Evolutionary conservation across 2,888 invertebrate species (phyloP).

Genomic region (Polylopha cassiicola): DNA sequence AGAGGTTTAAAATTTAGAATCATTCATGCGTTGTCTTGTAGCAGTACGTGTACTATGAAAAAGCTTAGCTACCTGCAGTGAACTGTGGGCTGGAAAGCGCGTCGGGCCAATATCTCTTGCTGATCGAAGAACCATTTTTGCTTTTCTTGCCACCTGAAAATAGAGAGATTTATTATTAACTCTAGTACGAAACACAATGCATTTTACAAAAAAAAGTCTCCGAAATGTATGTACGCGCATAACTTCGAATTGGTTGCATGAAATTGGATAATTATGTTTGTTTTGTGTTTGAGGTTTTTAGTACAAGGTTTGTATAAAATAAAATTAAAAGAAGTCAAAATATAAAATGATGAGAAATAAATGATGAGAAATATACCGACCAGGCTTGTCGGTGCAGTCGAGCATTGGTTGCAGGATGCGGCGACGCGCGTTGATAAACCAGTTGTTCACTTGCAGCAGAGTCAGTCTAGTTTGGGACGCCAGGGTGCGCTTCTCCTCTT

Average conservation of each 20-base stretch:
- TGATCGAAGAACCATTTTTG: slow-evolving; percentile 79
- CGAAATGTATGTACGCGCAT: no score
- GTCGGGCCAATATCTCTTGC: slow-evolving; percentile 85
- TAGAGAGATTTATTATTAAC: slow-evolving; percentile 1
- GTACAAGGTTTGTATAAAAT: neutral
- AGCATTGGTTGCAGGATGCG: slow-evolving; percentile 95
- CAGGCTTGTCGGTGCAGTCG: slow-evolving; percentile 78
- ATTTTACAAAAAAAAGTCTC: no score
- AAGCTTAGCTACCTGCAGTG: slow-evolving; percentile 67
- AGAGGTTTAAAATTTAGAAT: no score
- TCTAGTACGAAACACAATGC: no score
- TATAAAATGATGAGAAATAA: neutral
- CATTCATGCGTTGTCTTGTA: no score
- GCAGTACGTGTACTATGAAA: no score
- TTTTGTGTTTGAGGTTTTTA: neutral
- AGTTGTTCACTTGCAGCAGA: slow-evolving; percentile 92
- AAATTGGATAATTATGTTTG: no score
- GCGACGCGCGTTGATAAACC: slow-evolving; percentile 96
- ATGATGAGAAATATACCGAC: slow-evolving; percentile 30
- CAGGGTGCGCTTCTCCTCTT: slow-evolving; percentile 94
- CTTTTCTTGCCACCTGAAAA: slow-evolving; percentile 75
- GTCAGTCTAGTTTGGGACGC: slow-evolving; percentile 93
- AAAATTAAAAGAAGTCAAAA: neutral
- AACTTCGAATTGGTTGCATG: no score
- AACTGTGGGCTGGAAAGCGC: slow-evolving; percentile 81